phyloP scores from a whole-genome alignment of 2,797 vertebrate species.

The Helicolenus hilgendorfi region DNA sequence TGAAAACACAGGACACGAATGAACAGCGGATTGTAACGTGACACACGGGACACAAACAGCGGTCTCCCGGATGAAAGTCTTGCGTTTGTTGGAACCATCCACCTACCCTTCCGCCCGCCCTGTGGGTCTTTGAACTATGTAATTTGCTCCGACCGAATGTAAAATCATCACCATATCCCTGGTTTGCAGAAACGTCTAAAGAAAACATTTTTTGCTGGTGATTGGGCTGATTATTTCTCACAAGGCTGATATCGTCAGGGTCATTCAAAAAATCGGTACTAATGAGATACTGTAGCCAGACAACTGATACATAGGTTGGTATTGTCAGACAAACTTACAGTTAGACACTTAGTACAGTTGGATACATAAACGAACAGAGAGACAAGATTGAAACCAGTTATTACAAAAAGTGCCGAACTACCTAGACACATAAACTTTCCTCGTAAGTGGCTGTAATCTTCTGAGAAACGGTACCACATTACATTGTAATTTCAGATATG shows the following conservation, averaged over 20 bases:
- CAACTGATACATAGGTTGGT: neutral
- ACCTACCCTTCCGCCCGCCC: too few relatives aligned
- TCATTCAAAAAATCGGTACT: conserved; percentile 18
- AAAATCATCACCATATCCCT: too few relatives aligned
- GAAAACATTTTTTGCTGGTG: too few relatives aligned
- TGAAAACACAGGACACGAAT: too few relatives aligned
- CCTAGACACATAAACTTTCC: conserved; percentile 50
- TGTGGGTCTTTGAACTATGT: too few relatives aligned
- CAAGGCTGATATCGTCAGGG: neutral
- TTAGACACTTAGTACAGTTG: neutral
- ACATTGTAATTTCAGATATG: conserved; percentile 38
- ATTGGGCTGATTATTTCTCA: neutral
- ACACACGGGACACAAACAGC: too few relatives aligned
- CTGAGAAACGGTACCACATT: conserved; percentile 18
- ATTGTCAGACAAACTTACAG: neutral
- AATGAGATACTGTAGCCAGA: conserved; percentile 12
- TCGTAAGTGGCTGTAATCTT: conserved; percentile 51
- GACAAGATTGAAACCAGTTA: conserved; percentile 16
- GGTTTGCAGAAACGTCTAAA: too few relatives aligned
- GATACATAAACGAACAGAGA: conserved; percentile 24
- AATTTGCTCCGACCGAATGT: too few relatives aligned
- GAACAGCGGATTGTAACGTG: too few relatives aligned
- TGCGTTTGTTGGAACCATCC: too few relatives aligned
- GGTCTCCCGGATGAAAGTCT: too few relatives aligned
- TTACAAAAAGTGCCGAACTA: conserved; percentile 32